Percentiles rank a stretch among this genome's conserved stretches.
phyloP scores from a whole-genome alignment of 2,113 vertebrate genomes.

The Hystrix brachyura region DNA sequence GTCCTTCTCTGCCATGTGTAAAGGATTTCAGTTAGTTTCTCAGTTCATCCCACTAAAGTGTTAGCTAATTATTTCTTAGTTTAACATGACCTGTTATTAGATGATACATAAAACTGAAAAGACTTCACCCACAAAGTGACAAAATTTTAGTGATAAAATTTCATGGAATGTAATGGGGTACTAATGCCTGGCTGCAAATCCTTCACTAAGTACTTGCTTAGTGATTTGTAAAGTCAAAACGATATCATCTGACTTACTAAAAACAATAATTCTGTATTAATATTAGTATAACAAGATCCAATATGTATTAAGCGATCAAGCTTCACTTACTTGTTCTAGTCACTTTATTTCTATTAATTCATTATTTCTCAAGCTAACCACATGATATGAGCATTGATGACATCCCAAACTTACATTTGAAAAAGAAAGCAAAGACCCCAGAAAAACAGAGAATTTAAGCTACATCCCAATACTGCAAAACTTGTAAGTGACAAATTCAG shows the following conservation, averaged over 20 bases:
- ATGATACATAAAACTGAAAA: not conserved
- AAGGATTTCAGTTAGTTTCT: not conserved
- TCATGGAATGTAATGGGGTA: not conserved
- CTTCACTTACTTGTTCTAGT: not conserved
- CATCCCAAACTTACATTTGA: not conserved
- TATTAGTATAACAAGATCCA: not conserved
- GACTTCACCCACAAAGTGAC: not conserved
- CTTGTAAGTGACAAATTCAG: not conserved
- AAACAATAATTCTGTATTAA: not conserved
- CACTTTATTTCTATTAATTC: not conserved
- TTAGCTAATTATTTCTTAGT: not conserved
- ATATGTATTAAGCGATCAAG: not conserved
- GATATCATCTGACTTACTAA: no score
- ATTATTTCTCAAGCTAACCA: not conserved
- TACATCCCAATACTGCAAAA: not conserved
- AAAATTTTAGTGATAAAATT: not conserved
- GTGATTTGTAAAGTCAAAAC: not conserved
- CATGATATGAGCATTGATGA: not conserved
- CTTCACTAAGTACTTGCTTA: not conserved
- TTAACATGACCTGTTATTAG: not conserved
- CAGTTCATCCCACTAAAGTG: not conserved
- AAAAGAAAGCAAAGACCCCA: not conserved
- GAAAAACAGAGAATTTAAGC: not conserved
- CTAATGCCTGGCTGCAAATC: not conserved
- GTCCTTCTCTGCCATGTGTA: rapidly evolving